Conservation (phyloP, 2,888 invertebrate genomes). For the Meloe dianella region DNA sequence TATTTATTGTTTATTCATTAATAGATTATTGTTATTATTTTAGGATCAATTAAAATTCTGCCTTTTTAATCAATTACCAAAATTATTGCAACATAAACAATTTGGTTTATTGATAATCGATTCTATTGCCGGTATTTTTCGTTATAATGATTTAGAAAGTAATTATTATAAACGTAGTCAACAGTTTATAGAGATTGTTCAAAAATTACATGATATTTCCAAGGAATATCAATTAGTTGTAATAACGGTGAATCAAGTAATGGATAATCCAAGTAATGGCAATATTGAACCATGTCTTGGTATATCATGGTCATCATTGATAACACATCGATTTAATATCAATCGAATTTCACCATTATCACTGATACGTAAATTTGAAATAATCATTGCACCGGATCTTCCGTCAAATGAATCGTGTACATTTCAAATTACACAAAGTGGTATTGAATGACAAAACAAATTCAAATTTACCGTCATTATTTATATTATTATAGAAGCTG, state of each 20-base stretch:
- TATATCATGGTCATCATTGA: slow-evolving; percentile 70
- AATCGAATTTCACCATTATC: slow-evolving; percentile 25
- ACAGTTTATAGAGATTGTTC: slow-evolving; percentile 65
- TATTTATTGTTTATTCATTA: slow-evolving; percentile 1
- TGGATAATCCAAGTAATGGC: slow-evolving; percentile 51
- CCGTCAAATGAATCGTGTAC: slow-evolving; percentile 57
- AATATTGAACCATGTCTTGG: slow-evolving; percentile 67
- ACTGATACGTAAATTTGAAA: slow-evolving; percentile 59
- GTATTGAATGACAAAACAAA: slow-evolving; percentile 18
- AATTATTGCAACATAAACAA: slow-evolving; percentile 57
- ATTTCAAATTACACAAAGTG: slow-evolving; percentile 60
- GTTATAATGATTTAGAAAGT: slow-evolving; percentile 61
- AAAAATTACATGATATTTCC: slow-evolving; percentile 64
- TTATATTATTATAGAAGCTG: background rate
- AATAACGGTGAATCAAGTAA: slow-evolving; percentile 73
- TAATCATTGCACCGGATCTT: slow-evolving; percentile 67
- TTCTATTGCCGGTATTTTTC: slow-evolving; percentile 75
- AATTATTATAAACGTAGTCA: slow-evolving; percentile 62
- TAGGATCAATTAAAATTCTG: slow-evolving; percentile 65
- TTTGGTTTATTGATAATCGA: slow-evolving; percentile 71
- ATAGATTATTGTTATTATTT: slow-evolving; percentile 37
- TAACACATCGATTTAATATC: slow-evolving; percentile 66
- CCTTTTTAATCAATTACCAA: slow-evolving; percentile 63
- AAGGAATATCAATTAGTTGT: slow-evolving; percentile 65
- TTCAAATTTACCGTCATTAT: background rate